phyloP scores from a whole-genome alignment of 2,113 vertebrate species.

The Thalassarche chlororhynchos region DNA sequence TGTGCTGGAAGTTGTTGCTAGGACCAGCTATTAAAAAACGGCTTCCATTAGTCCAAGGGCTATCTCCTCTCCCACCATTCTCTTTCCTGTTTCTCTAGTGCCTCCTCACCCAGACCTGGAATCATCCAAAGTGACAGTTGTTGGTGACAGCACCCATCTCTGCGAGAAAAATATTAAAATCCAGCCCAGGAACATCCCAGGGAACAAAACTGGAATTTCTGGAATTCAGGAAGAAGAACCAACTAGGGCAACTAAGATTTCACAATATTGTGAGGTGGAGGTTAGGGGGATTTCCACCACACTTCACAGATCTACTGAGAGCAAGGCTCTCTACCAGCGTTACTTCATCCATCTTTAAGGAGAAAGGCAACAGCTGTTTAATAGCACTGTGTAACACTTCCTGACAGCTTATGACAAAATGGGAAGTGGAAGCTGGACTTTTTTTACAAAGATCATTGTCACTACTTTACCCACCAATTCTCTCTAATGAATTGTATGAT shows the following conservation, averaged over 20 bases:
- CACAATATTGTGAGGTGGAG: not conserved
- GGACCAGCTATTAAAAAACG: not conserved
- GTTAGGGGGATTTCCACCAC: not conserved
- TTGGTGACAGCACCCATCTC: not conserved
- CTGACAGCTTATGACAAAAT: slow-evolving; percentile 28
- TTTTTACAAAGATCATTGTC: not conserved
- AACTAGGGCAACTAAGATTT: not conserved
- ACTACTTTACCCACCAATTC: not conserved
- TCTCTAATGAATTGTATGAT: not conserved
- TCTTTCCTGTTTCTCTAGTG: not conserved
- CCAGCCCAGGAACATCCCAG: not conserved
- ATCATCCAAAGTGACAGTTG: not conserved
- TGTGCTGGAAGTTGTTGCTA: not conserved
- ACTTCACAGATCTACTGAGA: not conserved
- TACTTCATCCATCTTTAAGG: not conserved
- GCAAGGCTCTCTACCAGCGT: not conserved
- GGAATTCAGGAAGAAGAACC: not conserved
- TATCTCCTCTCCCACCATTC: not conserved
- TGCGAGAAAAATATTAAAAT: not conserved
- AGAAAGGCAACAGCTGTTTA: not conserved
- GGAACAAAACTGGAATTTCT: not conserved
- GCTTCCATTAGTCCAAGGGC: not conserved
- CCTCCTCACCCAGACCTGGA: not conserved
- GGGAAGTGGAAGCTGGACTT: not conserved
- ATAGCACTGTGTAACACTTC: not conserved